Conservation (phyloP, 2,113 vertebrate species). For the Protomyctophum bolini region DNA sequence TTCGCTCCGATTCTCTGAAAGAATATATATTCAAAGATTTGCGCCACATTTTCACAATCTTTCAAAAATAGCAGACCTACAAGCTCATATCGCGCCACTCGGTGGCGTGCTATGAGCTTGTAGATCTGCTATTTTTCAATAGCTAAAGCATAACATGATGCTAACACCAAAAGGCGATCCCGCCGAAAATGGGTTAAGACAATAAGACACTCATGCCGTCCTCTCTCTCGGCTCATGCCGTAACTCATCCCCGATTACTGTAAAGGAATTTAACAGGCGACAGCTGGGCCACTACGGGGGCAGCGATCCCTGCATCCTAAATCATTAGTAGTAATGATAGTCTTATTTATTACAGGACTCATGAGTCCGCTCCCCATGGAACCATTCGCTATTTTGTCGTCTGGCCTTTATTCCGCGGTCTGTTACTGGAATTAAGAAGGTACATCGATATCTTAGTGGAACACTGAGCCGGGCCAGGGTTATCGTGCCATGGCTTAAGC, state of each 20-base stretch:
- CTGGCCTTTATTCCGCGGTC: neutral
- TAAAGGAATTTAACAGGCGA: constrained; percentile 71
- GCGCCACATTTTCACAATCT: too few species aligned
- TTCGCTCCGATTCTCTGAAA: too few species aligned
- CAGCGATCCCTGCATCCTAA: constrained; percentile 57
- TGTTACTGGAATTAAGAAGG: constrained; percentile 25
- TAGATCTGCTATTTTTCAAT: too few species aligned
- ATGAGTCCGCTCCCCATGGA: neutral
- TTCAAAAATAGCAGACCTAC: too few species aligned
- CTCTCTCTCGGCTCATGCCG: constrained; percentile 52
- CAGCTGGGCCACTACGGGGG: constrained; percentile 65
- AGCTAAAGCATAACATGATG: too few species aligned
- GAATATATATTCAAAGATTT: too few species aligned
- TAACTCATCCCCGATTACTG: constrained; percentile 62
- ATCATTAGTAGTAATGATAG: constrained; percentile 65
- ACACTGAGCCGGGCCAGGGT: neutral
- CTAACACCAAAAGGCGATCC: too few species aligned
- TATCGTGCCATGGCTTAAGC: too few species aligned
- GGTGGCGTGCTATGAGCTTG: too few species aligned
- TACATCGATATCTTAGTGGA: neutral
- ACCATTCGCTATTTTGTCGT: neutral
- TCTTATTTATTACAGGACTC: constrained; percentile 34
- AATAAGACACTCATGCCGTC: constrained; percentile 67
- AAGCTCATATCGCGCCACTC: too few species aligned
- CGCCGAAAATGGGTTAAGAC: constrained; percentile 63